A percentile compares a stretch with the other conserved stretches of the same genome.
Evolutionary conservation across 2,797 vertebrate species (phyloP).

Genomic region (Paguma larvata): DNA sequence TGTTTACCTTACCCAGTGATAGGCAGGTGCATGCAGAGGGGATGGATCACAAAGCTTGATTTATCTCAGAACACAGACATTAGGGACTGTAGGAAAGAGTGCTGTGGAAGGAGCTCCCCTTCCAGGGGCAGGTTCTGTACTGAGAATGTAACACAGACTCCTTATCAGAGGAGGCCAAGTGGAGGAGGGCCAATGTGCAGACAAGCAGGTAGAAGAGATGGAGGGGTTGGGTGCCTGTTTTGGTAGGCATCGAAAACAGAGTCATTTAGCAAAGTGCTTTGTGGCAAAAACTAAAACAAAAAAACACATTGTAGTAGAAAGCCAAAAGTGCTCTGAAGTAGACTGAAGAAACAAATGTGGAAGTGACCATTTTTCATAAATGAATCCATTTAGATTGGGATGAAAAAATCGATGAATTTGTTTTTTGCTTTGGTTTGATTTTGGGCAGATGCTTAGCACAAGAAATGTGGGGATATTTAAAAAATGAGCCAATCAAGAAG

Average conservation of each 20-base stretch:
- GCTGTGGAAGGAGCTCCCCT: neutral
- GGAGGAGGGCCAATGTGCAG: neutral
- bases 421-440: neutral
- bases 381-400: neutral
- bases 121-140: neutral
- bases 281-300: neutral
- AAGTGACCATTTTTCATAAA: neutral
- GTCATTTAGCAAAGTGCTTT: neutral
- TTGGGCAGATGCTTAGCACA: neutral
- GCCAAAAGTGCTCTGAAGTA: neutral
- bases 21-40: constrained; percentile 45
- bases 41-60: neutral
- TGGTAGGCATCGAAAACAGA: neutral
- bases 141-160: neutral
- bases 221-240: neutral
- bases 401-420: neutral
- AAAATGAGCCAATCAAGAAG: neutral
- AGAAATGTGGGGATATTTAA: neutral
- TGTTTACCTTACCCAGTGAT: constrained; percentile 61
- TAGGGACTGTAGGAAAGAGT: neutral
- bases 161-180: neutral
- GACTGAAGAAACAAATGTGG: neutral
- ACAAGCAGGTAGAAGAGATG: neutral
- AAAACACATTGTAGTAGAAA: neutral
- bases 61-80: constrained; percentile 24